Conservation (phyloP, 2,797 vertebrate species). For the Mormyrops attenuatus region DNA sequence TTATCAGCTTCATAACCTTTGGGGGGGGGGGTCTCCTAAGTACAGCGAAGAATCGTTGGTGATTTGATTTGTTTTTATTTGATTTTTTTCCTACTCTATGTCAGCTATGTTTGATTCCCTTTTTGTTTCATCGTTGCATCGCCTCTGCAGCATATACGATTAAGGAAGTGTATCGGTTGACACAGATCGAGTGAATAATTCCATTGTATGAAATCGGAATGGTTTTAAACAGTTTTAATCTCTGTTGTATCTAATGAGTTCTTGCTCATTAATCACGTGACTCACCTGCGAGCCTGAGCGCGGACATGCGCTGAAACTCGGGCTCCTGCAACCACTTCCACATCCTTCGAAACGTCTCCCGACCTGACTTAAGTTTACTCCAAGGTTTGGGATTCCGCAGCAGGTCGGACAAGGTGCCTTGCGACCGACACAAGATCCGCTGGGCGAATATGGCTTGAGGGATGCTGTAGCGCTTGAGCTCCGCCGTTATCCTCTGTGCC, state of each 20-base stretch:
- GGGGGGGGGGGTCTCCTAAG: background rate
- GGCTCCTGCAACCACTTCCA: constrained; percentile 99
- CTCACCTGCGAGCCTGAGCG: constrained; percentile 93
- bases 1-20: background rate
- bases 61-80: background rate
- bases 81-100: background rate
- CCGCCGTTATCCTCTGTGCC: constrained; percentile 91
- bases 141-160: background rate
- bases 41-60: background rate
- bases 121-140: background rate
- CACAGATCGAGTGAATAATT: background rate
- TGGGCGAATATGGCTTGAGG: constrained; percentile 97
- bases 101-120: background rate
- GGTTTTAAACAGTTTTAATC: background rate
- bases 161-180: background rate
- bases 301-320: constrained; percentile 97
- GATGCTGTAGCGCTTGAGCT: constrained; percentile 97
- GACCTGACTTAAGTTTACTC: constrained; percentile 97
- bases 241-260: background rate
- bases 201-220: background rate
- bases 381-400: constrained; percentile 96
- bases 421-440: constrained; percentile 94
- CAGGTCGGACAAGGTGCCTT: constrained; percentile 94
- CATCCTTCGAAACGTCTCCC: constrained; percentile 97
- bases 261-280: constrained; percentile 28